phyloP scores from a whole-genome alignment of 2,113 vertebrate species.

The Peromyscus maniculatus region DNA sequence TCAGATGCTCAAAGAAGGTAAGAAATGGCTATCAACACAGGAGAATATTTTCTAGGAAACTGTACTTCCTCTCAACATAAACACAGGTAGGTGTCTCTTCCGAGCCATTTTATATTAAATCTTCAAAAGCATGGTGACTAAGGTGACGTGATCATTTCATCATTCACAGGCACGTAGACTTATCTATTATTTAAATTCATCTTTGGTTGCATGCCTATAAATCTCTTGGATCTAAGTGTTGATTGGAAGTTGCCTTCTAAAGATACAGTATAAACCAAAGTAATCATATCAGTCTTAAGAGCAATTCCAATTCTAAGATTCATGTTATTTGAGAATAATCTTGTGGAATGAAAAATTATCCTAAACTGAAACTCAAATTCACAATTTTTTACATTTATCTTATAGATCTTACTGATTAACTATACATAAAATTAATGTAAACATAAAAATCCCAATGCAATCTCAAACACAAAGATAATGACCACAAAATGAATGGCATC shows the following conservation, averaged over 20 bases:
- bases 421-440: slow-evolving; percentile 66
- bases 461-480: slow-evolving; percentile 66
- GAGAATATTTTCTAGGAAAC: slow-evolving; percentile 54
- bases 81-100: slow-evolving; percentile 41
- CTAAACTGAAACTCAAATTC: slow-evolving; percentile 63
- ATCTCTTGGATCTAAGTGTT: slow-evolving; percentile 36
- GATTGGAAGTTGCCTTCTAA: not conserved
- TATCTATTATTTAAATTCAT: slow-evolving; percentile 49
- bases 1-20: slow-evolving; percentile 55
- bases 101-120: slow-evolving; percentile 64
- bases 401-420: slow-evolving; percentile 64
- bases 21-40: slow-evolving; percentile 16
- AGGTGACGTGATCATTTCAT: slow-evolving; percentile 63
- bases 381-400: slow-evolving; percentile 61
- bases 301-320: slow-evolving; percentile 43
- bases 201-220: slow-evolving; percentile 1
- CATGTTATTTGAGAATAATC: slow-evolving; percentile 53
- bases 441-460: slow-evolving; percentile 61
- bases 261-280: slow-evolving; percentile 27
- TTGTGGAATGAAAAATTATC: slow-evolving; percentile 45
- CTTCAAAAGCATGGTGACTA: slow-evolving; percentile 58
- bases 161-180: slow-evolving; percentile 37
- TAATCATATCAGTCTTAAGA: slow-evolving; percentile 40
- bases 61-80: slow-evolving; percentile 31
- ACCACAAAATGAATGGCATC: slow-evolving; percentile 73